Percentiles rank a stretch among this genome's conserved stretches.
phyloP scores from a whole-genome alignment of 2,113 vertebrate genomes.

The Sturnira hondurensis region DNA sequence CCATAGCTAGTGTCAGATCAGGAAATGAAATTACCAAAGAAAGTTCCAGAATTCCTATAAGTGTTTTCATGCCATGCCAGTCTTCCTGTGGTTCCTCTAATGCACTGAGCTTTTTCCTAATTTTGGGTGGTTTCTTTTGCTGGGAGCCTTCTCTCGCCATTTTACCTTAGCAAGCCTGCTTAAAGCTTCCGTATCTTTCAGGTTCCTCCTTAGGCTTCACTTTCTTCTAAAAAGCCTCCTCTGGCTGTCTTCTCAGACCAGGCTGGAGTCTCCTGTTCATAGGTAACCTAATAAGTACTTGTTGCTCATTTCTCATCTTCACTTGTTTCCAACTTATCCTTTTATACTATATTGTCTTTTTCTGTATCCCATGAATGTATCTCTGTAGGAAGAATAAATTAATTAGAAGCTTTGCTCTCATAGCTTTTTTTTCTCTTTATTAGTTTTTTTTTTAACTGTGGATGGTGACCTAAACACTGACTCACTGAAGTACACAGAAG shows the following conservation, averaged over 20 bases:
- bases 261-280: background rate
- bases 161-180: background rate
- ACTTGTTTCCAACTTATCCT: background rate
- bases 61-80: background rate
- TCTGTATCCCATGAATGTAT: background rate
- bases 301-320: background rate
- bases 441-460: background rate
- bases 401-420: background rate
- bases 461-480: background rate
- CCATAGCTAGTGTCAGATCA: background rate
- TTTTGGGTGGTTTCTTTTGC: background rate
- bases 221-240: background rate
- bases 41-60: background rate
- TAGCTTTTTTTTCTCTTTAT: background rate
- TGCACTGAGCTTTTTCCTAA: background rate
- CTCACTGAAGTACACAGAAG: background rate
- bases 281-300: background rate
- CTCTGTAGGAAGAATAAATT: background rate
- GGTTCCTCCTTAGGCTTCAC: background rate
- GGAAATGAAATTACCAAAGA: slow-evolving; percentile 28
- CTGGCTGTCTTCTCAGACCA: no score
- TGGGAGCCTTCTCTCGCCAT: background rate
- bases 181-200: background rate
- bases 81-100: background rate
- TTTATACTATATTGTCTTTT: background rate